Base-by-base conservation (phyloP, 2,797 vertebrate genomes). In the Channa striata region DNA sequence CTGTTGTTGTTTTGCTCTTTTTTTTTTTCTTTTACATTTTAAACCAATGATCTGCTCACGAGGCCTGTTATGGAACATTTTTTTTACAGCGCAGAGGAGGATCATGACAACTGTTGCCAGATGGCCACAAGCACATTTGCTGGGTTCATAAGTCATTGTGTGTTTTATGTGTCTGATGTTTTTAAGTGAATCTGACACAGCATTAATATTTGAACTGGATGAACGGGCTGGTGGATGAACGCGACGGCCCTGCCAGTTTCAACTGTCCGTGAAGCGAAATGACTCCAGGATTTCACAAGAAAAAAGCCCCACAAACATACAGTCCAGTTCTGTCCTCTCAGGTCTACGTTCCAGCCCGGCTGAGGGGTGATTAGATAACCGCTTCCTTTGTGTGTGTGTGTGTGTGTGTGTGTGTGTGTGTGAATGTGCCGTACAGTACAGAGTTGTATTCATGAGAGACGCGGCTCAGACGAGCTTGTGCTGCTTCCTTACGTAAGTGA, bases 401-500 rank as follows among this genome's bases (percentile, higher is more conserved):
- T 51, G 59, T 68, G 58, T 48, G 72, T 53, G 77, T 62, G 69
- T 50, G 60, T 59, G 64, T 62, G 50, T 47, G 62, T 47, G 72
- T 58, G 73, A 8, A 42, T 51, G 20, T 46, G 30, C 50, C 25
- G 60, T 64, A 53, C 51, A 68, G 64, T 60, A 65, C 73, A 77
- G 56, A 54, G 68, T 58, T 39, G 42, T 81, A 83, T 86, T 88
- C 84, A 87, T 57, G 13, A 66, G 79, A 78, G 74, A 77, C 46
- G 0, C 33, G 48, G 77, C 72, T 81, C 81, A 84, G 64, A 82
- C 72, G 42, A 69, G 84, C 81, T 81, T 75, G 74, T 2, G 7
- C 63, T 74, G 78, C 84, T 74, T 72, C 49, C 68, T 90, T 87
- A 90, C 68, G 52, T 90, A 80, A 88, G 83, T 53, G 12, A 84